A percentile compares a stretch with the other conserved stretches of the same genome.
phyloP scores from a whole-genome alignment of 1,140 invertebrate species.

The Zaprionus tsacasi region DNA sequence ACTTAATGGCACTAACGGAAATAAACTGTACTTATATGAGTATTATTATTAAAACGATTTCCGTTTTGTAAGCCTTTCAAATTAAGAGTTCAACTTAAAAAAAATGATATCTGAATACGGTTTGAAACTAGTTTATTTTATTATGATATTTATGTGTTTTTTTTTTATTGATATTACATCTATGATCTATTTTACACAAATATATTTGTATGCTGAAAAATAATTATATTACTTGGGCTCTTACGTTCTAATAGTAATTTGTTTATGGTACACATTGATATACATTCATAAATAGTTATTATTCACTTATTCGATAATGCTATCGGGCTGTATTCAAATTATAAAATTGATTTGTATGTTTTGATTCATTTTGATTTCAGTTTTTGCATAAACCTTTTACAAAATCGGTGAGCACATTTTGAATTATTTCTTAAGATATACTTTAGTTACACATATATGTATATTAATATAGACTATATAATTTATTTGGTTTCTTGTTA shows the following conservation, averaged over 20 bases:
- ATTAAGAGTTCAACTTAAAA: not conserved
- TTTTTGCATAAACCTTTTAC: constrained; percentile 41
- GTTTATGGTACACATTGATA: constrained; percentile 38
- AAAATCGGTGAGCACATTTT: constrained; percentile 78
- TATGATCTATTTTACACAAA: constrained; percentile 31
- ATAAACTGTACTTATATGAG: constrained; percentile 19
- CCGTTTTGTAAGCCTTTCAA: not conserved
- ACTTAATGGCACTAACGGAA: constrained; percentile 47
- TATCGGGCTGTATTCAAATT: constrained; percentile 42
- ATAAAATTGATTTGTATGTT: constrained; percentile 29
- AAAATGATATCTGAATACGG: too few relatives aligned
- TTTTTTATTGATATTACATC: constrained; percentile 20
- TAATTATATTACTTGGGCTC: constrained; percentile 44
- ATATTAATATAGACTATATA: constrained; percentile 9
- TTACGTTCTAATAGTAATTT: constrained; percentile 46
- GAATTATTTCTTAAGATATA: constrained; percentile 42
- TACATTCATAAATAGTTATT: constrained; percentile 37
- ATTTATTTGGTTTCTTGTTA: constrained; percentile 34
- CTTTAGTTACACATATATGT: constrained; percentile 2
- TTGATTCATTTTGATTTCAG: constrained; percentile 41
- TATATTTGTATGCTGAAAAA: constrained; percentile 42
- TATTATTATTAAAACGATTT: not conserved
- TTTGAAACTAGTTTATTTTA: constrained; percentile 14
- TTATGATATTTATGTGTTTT: constrained; percentile 9
- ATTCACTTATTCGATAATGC: constrained; percentile 5